Evolutionary conservation across 2,888 invertebrate species (phyloP).

Genomic region (Ornithoptera priamus): DNA sequence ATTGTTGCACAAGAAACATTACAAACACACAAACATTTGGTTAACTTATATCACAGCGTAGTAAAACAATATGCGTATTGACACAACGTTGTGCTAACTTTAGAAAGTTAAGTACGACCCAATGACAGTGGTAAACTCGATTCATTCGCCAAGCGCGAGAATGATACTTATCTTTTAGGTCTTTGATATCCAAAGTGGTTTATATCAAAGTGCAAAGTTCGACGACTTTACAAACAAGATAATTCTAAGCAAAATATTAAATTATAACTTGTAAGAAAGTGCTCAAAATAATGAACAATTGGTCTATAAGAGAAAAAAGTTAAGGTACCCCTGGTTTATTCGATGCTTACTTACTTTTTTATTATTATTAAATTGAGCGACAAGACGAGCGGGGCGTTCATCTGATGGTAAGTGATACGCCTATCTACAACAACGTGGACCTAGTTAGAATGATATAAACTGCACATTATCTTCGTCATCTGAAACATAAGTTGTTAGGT

Average conservation of each 20-base stretch:
- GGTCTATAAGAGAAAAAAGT: background rate
- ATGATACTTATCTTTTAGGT: background rate
- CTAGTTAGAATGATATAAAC: too few relatives aligned
- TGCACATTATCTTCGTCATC: too few relatives aligned
- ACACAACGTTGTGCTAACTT: background rate
- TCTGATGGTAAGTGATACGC: too few relatives aligned
- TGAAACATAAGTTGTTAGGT: too few relatives aligned
- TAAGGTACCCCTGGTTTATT: too few relatives aligned
- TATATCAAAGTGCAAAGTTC: background rate
- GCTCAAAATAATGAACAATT: too few relatives aligned
- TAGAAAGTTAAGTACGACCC: background rate
- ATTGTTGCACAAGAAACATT: background rate
- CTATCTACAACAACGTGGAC: too few relatives aligned
- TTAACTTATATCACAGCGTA: conserved; percentile 4
- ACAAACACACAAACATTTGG: conserved; percentile 5
- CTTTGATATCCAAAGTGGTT: background rate
- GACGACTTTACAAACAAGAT: background rate
- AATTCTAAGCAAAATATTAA: background rate
- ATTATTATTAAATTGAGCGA: too few relatives aligned
- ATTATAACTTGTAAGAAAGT: background rate
- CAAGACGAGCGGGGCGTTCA: too few relatives aligned
- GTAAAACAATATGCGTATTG: background rate
- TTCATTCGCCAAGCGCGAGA: background rate
- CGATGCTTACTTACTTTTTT: too few relatives aligned
- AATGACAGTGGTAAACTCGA: background rate